Conservation (phyloP, 1,140 invertebrate species). For the Neotoxoptera formosana region DNA sequence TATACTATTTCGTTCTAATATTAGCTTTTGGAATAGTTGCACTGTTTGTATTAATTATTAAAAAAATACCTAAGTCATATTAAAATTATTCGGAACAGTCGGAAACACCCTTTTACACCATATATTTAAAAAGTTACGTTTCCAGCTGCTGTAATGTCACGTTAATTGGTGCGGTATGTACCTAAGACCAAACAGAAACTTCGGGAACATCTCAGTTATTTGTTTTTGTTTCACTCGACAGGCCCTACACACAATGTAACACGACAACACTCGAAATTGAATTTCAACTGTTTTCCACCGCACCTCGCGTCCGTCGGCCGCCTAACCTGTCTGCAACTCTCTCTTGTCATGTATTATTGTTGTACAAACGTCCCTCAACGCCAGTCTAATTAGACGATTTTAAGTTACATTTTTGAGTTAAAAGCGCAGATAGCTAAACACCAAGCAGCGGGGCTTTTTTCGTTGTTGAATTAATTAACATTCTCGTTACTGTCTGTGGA, state of each 20-base stretch:
- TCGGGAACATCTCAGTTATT: neutral
- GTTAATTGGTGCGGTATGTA: neutral
- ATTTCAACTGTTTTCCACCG: neutral
- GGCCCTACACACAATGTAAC: neutral
- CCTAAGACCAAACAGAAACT: slow-evolving; percentile 21
- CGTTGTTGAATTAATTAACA: neutral
- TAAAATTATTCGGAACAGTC: neutral
- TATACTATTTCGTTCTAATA: neutral
- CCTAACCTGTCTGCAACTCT: neutral
- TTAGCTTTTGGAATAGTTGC: neutral
- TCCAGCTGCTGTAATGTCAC: neutral
- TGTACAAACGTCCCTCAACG: neutral
- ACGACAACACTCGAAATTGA: slow-evolving; percentile 13
- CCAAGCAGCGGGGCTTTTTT: neutral
- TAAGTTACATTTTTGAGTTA: neutral
- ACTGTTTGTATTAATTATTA: neutral
- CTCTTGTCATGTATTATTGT: neutral
- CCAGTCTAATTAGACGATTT: slow-evolving; percentile 18
- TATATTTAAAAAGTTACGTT: slow-evolving; percentile 9
- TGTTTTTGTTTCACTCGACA: slow-evolving; percentile 11
- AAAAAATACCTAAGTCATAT: neutral
- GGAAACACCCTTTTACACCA: neutral
- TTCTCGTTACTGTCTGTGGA: neutral
- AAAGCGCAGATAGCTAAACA: neutral
- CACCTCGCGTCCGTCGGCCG: neutral